phyloP scores from a whole-genome alignment of 1,140 invertebrate genomes.

The Drosophila bipectinata region DNA sequence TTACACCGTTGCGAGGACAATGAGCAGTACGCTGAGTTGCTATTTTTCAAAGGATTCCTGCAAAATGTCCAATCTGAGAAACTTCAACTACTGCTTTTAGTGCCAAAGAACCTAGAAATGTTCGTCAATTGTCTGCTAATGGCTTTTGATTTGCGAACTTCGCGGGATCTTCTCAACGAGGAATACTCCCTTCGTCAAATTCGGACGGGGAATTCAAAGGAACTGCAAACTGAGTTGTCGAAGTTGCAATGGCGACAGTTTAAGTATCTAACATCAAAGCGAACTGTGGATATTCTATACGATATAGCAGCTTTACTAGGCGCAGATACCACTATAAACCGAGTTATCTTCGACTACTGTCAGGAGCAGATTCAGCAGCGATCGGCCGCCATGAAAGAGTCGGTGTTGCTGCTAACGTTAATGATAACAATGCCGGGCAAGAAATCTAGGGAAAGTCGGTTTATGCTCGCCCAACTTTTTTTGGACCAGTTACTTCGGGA shows the following conservation, averaged over 20 bases:
- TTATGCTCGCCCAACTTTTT: constrained; percentile 49
- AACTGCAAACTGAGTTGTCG: constrained; percentile 27
- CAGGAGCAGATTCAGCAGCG: constrained; percentile 57
- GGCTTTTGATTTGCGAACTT: constrained; percentile 54
- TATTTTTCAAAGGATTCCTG: constrained; percentile 79
- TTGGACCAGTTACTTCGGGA: constrained; percentile 58
- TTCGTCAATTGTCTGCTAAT: constrained; percentile 68
- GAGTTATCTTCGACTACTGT: constrained; percentile 65
- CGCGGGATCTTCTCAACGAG: constrained; percentile 64
- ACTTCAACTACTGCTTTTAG: constrained; percentile 57
- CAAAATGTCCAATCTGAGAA: constrained; percentile 54
- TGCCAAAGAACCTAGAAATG: constrained; percentile 70
- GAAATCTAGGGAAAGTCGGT: constrained; percentile 25
- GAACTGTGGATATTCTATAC: constrained; percentile 41
- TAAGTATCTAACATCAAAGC: constrained; percentile 62
- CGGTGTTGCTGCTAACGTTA: constrained; percentile 56
- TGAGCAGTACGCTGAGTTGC: constrained; percentile 72
- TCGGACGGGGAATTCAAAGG: constrained; percentile 30
- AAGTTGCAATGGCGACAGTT: constrained; percentile 76
- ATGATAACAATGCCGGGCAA: constrained; percentile 41
- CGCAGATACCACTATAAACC: constrained; percentile 29
- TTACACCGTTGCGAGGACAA: constrained; percentile 69
- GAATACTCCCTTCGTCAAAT: constrained; percentile 64
- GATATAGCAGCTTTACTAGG: constrained; percentile 69
- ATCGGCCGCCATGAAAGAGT: constrained; percentile 66